Evolutionary conservation across 1,140 invertebrate genomes (phyloP).

Genomic region (Aphaenogaster ashmeadi): DNA sequence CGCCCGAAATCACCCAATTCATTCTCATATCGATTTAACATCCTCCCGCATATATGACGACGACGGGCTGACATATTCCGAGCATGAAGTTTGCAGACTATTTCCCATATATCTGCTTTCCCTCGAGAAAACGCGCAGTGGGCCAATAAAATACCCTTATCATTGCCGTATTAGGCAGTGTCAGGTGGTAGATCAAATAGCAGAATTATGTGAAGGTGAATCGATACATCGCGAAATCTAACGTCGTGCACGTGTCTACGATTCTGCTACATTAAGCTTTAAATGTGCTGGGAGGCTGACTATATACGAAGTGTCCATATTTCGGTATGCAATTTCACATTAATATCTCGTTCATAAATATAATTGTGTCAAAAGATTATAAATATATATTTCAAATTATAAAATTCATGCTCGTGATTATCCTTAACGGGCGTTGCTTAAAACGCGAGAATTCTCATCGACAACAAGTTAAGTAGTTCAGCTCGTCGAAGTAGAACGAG

Average conservation of each 20-base stretch:
- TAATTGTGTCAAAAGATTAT: neutral
- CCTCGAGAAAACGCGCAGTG: constrained; percentile 22
- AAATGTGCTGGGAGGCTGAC: neutral
- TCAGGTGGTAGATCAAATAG: constrained; percentile 42
- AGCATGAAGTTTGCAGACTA: constrained; percentile 47
- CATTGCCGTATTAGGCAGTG: constrained; percentile 34
- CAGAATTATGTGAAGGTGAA: constrained; percentile 4
- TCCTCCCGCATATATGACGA: constrained; percentile 29
- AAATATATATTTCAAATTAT: neutral
- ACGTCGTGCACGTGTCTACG: neutral
- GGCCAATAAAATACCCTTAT: constrained; percentile 51
- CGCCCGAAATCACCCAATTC: constrained; percentile 52
- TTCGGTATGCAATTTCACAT: neutral
- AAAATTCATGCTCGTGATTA: neutral
- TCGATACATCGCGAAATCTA: constrained; percentile 19
- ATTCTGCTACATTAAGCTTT: constrained; percentile 3
- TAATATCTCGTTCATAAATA: neutral
- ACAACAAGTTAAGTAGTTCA: constrained; percentile 5
- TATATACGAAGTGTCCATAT: neutral
- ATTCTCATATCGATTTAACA: constrained; percentile 65
- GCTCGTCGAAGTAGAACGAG: constrained; percentile 24
- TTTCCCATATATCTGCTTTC: constrained; percentile 44
- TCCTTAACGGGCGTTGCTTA: neutral
- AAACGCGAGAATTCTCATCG: neutral
- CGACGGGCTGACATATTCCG: constrained; percentile 54